phyloP scores from a whole-genome alignment of 2,113 vertebrate species.

The Eulemur rufifrons region DNA sequence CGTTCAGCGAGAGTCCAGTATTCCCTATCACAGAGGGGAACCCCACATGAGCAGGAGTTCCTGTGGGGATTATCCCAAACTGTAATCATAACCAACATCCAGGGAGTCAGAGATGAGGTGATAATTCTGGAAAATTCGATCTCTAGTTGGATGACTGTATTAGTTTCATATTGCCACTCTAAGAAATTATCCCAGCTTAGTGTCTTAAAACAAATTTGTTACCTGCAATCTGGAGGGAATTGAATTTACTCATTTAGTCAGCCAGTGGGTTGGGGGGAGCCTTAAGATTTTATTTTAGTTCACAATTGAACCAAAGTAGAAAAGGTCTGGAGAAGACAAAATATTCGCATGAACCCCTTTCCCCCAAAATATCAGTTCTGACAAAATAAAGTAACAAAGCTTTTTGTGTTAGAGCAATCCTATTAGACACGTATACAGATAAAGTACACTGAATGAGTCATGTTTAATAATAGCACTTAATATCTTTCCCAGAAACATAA shows the following conservation, averaged over 20 bases:
- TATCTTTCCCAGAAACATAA: constrained; percentile 44
- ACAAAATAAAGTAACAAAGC: constrained; percentile 29
- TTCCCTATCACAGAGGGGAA: background rate
- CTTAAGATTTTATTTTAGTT: too few species aligned
- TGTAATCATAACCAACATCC: accelerated
- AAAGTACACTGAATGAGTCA: constrained; percentile 6
- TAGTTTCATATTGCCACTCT: background rate
- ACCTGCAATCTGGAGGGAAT: background rate
- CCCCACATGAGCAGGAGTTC: background rate
- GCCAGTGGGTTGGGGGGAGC: too few species aligned
- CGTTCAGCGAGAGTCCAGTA: background rate
- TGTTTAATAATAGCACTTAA: constrained; percentile 53
- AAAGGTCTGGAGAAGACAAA: background rate
- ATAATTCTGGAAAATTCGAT: background rate
- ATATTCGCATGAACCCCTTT: background rate
- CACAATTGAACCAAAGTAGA: background rate
- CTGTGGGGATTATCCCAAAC: background rate
- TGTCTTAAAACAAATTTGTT: background rate
- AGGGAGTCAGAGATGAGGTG: background rate
- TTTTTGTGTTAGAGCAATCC: background rate
- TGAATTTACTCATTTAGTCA: too few species aligned
- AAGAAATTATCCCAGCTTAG: background rate
- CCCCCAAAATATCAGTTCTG: background rate
- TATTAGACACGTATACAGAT: background rate
- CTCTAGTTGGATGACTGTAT: too few species aligned